Base-by-base conservation (phyloP, 2,888 invertebrate genomes). In the Tachina grossa region DNA sequence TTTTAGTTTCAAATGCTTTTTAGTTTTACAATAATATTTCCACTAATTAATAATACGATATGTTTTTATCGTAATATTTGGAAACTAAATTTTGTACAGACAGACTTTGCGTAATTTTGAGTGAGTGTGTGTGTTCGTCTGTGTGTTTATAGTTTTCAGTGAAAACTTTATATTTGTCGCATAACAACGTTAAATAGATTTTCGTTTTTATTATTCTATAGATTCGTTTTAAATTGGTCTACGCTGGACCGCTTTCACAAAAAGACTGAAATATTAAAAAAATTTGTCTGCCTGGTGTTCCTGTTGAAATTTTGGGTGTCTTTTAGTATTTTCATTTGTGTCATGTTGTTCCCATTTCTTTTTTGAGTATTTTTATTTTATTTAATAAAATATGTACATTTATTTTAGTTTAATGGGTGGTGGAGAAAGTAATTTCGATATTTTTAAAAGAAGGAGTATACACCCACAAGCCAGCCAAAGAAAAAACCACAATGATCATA, bases 201-300 rank as follows among this genome's bases (percentile, higher is more conserved):
- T 72, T 65, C 22, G 65, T 57, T 75, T 74, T 61, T 43, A 55
- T 76, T 74, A 55, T 76, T 74, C 11, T 61, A 47, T 19, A 49
- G 61, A 69, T 80, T 80, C 75, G 83, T 80, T 83, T 72, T 22
- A 68, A 76, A 74, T 65, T 82, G 87, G 88, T 89, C 91, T 88
- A 89, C 91, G 89, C 92, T 92, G 92, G 92, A 92, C 91, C 92
- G 89, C 90, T 90, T 89, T 90, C 92, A 89, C 89, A 90, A 91
- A 90, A 91, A 91, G 90, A 92, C 92, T 92, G 90, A 89, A 87
- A 82, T 65, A 47, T 65, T 51, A 41, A 51, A 16, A 9, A 66
- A 76, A 63, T 55, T 51, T 77, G 57, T 81, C 68, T 71, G 78
- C 83, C 31, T 65, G 65, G 14, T 75, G 51, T 84, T 84, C 83